Percentiles rank a stretch among this genome's conserved stretches.
Evolutionary conservation across 2,113 vertebrate genomes (phyloP).

Genomic region (Tachysurus fulvidraco): DNA sequence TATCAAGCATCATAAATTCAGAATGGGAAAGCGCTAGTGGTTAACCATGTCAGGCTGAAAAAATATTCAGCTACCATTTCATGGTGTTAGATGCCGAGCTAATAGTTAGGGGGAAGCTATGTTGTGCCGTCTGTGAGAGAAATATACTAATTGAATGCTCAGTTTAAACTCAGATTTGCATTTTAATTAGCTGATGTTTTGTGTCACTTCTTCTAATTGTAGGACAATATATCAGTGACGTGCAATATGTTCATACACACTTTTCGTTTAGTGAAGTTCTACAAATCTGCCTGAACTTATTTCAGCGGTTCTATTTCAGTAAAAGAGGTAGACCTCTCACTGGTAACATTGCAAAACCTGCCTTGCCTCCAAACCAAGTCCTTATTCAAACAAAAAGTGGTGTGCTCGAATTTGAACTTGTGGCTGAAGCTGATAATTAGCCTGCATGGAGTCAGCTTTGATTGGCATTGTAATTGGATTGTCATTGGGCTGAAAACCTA

Average conservation of each 20-base stretch:
- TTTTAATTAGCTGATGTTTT: constrained; percentile 20
- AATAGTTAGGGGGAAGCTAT: background rate
- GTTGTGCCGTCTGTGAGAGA: background rate
- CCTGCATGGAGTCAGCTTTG: constrained; percentile 99
- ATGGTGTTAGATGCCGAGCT: background rate
- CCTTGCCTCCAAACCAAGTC: constrained; percentile 89
- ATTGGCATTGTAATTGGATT: constrained; percentile 99
- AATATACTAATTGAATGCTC: background rate
- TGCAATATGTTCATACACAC: background rate
- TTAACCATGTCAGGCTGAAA: background rate
- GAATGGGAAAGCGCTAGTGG: background rate
- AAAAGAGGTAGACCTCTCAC: constrained; percentile 3
- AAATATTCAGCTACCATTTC: background rate
- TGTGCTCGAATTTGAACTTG: constrained; percentile 99
- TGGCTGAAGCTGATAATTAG: constrained; percentile 99
- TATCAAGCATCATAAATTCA: constrained; percentile 3
- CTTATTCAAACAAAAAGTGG: constrained; percentile 99
- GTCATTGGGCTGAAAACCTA: constrained; percentile 99
- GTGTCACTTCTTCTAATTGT: background rate
- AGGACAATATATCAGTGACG: background rate
- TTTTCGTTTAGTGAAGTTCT: background rate
- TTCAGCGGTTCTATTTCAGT: background rate
- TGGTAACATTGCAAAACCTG: constrained; percentile 80
- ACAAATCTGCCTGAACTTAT: background rate
- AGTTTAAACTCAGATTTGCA: background rate